A percentile compares a stretch with the other conserved stretches of the same genome.
Conservation (phyloP, 1,140 invertebrate species). For the Hylaeus volcanicus region DNA sequence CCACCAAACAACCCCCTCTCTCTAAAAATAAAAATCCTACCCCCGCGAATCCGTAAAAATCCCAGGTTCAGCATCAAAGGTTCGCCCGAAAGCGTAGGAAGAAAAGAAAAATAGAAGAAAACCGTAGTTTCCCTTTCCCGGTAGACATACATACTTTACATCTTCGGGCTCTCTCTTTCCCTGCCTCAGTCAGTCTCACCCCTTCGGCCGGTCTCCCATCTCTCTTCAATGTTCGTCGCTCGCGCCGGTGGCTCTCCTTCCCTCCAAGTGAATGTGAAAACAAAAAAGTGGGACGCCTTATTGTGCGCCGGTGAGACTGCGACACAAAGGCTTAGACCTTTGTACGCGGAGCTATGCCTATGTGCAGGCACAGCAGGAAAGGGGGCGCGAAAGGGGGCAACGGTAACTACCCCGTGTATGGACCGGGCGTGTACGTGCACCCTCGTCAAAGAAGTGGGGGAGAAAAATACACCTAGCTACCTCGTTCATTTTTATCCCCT, state of each 20-base stretch:
- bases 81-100: too few relatives aligned
- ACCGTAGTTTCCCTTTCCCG: constrained; percentile 18
- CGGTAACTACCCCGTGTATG: constrained; percentile 74
- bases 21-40: too few relatives aligned
- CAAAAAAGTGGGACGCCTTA: constrained; percentile 79
- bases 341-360: constrained; percentile 72
- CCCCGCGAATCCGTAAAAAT: too few relatives aligned
- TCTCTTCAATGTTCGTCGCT: not conserved
- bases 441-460: constrained; percentile 67
- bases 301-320: constrained; percentile 78
- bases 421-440: constrained; percentile 62
- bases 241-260: constrained; percentile 9
- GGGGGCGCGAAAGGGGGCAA: constrained; percentile 61
- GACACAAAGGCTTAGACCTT: constrained; percentile 81
- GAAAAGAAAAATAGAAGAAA: not conserved
- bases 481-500: constrained; percentile 82
- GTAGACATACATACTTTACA: constrained; percentile 30
- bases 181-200: constrained; percentile 16
- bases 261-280: constrained; percentile 65
- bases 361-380: constrained; percentile 67
- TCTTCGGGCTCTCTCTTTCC: constrained; percentile 27
- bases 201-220: not conserved
- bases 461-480: constrained; percentile 81
- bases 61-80: too few relatives aligned
- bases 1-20: too few relatives aligned